Evolutionary conservation across 1,140 invertebrate genomes (phyloP), one percentile per base, ranked within the genome.

Genomic region (Anoplolepis gracilipes): DNA sequence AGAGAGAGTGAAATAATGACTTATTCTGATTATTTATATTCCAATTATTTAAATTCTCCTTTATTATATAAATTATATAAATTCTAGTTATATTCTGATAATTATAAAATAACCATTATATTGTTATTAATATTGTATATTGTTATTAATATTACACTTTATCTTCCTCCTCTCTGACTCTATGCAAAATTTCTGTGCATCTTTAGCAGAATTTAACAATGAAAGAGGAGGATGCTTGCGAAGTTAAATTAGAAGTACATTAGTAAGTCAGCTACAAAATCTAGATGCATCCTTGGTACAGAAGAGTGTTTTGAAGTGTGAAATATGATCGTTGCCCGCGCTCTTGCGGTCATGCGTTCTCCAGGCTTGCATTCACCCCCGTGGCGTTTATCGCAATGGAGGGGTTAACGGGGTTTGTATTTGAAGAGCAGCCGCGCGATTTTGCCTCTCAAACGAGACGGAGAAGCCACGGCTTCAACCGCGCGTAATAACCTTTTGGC

Each of bases 341-440:
- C 72, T 28, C 70, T 87, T 85, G 69, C 86, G 84, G 85, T 86
- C 90, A 86, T 90, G 90, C 84, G 86, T 91, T 90, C 86, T 78
- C 78, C 55, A 25, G 67, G 78, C 90, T 86, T 91, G 91, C 67
- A 91, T 91, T 87, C 82, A 86, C 76, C 73, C 78, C 79, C 70
- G 39, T 36, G 59, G 33, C 25, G 28, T 39, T 46, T 39, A 67
- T 19, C 28, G 30, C 42, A 55, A 69, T 28, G 33, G 46, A 53
- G 53, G 69, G 36, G 36, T 59, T 30, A 36, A 67, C 22, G 65
- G 90, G 90, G 88, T 65, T 86, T 78, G 87, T 92, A 92, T 91
- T 92, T 92, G 88, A 92, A 92, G 89, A 91, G 84, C 62, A 36
- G 86, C 25, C 90, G 87, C 89, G 88, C 88, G 36, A 88, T 91